A percentile compares a stretch with the other conserved stretches of the same genome.
phyloP scores from a whole-genome alignment of 2,113 vertebrate species.

The Poecilia latipinna region DNA sequence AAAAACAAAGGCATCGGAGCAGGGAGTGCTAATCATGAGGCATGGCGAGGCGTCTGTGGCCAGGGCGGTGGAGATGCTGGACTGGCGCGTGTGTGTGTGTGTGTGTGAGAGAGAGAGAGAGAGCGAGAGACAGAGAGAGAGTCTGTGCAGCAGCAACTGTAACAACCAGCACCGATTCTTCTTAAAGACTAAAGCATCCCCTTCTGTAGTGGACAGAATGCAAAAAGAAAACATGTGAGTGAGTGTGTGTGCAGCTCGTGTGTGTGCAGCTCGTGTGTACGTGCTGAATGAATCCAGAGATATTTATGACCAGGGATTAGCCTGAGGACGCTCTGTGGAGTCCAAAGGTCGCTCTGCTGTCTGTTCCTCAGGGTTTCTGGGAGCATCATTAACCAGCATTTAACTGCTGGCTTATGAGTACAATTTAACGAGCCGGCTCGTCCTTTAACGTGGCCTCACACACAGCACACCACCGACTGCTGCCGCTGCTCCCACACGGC shows the following conservation, averaged over 20 bases:
- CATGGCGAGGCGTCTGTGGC: slow-evolving; percentile 68
- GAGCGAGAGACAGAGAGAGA: slow-evolving; percentile 18
- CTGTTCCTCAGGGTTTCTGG: slow-evolving; percentile 58
- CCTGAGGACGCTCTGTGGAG: slow-evolving; percentile 67
- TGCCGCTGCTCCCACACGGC: slow-evolving; percentile 15
- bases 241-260: slow-evolving; percentile 22
- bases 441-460: slow-evolving; percentile 36
- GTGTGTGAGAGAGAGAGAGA: slow-evolving; percentile 13
- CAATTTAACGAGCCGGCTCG: slow-evolving; percentile 68
- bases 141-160: slow-evolving; percentile 18
- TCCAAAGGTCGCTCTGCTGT: slow-evolving; percentile 75
- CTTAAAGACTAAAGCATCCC: slow-evolving; percentile 33
- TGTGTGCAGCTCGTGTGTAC: slow-evolving; percentile 52
- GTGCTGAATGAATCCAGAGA: slow-evolving; percentile 56
- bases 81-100: slow-evolving; percentile 4
- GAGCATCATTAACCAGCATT: slow-evolving; percentile 80
- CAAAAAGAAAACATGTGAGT: neutral
- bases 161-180: slow-evolving; percentile 56
- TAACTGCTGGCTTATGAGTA: slow-evolving; percentile 79
- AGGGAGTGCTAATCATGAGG: slow-evolving; percentile 68
- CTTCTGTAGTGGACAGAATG: neutral
- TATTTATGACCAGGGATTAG: slow-evolving; percentile 81
- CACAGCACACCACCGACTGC: slow-evolving; percentile 46
- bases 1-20: slow-evolving; percentile 68
- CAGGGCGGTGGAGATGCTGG: slow-evolving; percentile 34